Conservation (phyloP, 2,888 invertebrate genomes). For the Osmoderma eremita region DNA sequence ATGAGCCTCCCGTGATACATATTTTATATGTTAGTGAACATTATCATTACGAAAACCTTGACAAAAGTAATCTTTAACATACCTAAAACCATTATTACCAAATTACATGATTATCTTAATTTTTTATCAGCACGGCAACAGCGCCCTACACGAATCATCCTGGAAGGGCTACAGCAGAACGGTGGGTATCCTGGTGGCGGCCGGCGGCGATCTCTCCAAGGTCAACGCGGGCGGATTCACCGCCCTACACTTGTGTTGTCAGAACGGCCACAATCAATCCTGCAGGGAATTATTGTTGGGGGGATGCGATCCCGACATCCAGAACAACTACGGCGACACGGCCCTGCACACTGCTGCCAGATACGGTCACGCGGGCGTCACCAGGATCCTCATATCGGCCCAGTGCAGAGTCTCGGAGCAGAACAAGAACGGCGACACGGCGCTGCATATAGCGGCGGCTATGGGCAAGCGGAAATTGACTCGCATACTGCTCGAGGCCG, state of each 20-base stretch:
- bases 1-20: too few relatives aligned
- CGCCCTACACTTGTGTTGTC: conserved; percentile 93
- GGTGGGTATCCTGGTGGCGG: conserved; percentile 77
- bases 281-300: conserved; percentile 86
- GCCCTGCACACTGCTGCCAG: conserved; percentile 93
- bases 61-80: too few relatives aligned
- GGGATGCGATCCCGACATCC: conserved; percentile 86
- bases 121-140: conserved; percentile 85
- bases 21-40: too few relatives aligned
- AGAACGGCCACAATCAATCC: conserved; percentile 97
- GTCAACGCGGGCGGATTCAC: conserved; percentile 90
- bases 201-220: conserved; percentile 71
- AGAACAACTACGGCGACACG: conserved; percentile 96
- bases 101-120: background rate
- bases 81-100: too few relatives aligned
- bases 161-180: conserved; percentile 94
- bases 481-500: conserved; percentile 87
- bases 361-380: conserved; percentile 96
- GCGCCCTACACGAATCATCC: conserved; percentile 92
- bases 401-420: conserved; percentile 84
- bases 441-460: conserved; percentile 92
- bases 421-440: conserved; percentile 96
- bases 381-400: conserved; percentile 92
- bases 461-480: conserved; percentile 93
- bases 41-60: too few relatives aligned